A percentile compares a stretch with the other conserved stretches of the same genome.
Conservation (phyloP, 2,888 invertebrate species). For the Strigamia transsilvanica region DNA sequence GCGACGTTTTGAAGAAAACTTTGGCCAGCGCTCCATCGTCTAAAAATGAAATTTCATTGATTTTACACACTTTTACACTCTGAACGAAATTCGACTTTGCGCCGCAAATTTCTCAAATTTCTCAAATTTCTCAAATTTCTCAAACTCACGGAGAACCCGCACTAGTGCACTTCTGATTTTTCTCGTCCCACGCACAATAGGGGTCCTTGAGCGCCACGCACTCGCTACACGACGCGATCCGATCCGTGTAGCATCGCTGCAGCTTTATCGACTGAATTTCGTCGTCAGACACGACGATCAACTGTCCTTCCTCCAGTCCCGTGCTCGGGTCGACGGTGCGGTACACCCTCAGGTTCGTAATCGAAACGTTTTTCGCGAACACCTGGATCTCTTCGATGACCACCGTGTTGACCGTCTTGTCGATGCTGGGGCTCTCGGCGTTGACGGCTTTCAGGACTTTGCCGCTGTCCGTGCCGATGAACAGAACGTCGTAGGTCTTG, state of each 20-base stretch:
- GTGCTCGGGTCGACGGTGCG: constrained; percentile 65
- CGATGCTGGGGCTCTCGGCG: constrained; percentile 80
- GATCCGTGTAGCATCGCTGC: constrained; percentile 86
- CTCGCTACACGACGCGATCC: constrained; percentile 89
- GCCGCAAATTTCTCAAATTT: too few species aligned
- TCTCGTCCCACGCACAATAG: constrained; percentile 95
- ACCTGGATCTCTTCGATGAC: constrained; percentile 86
- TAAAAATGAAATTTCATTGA: too few species aligned
- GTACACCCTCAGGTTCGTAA: constrained; percentile 74
- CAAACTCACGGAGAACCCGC: constrained; percentile 56
- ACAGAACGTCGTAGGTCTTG: constrained; percentile 87
- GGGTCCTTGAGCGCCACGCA: constrained; percentile 95
- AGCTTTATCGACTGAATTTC: constrained; percentile 85
- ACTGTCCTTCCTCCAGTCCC: constrained; percentile 73
- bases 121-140: too few species aligned
- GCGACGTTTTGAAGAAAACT: constrained; percentile 84
- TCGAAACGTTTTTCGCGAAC: constrained; percentile 79
- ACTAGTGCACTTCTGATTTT: constrained; percentile 76
- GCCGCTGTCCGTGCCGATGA: constrained; percentile 93
- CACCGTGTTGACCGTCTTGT: constrained; percentile 82
- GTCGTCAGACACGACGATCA: constrained; percentile 88
- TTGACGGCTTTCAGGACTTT: constrained; percentile 90
- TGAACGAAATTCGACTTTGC: too few species aligned
- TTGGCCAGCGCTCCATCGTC: constrained; percentile 77
- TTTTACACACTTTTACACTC: too few species aligned